phyloP scores from a whole-genome alignment of 1,140 invertebrate species.

The Ostrea denselamellosa region DNA sequence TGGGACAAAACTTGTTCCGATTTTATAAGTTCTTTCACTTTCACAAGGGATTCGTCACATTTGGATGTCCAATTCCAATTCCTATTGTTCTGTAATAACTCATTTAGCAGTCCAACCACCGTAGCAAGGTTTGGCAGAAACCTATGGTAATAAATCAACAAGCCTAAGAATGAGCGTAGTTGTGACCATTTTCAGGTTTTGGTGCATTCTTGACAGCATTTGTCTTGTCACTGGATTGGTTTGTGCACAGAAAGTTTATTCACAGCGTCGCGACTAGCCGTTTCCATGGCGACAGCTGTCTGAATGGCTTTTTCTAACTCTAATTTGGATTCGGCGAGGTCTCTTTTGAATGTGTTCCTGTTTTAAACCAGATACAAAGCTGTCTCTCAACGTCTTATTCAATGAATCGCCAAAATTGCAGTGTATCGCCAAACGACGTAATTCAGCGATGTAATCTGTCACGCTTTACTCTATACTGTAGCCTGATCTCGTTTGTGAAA shows the following conservation, averaged over 20 bases:
- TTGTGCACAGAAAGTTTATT: not conserved
- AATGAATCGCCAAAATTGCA: slow-evolving; percentile 57
- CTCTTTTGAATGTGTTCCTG: slow-evolving; percentile 54
- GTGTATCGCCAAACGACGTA: slow-evolving; percentile 51
- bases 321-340: slow-evolving; percentile 46
- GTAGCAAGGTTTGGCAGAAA: slow-evolving; percentile 53
- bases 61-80: slow-evolving; percentile 49
- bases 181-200: slow-evolving; percentile 54
- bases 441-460: slow-evolving; percentile 34
- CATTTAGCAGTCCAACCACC: slow-evolving; percentile 46
- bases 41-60: slow-evolving; percentile 46
- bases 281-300: slow-evolving; percentile 56
- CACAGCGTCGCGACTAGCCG: slow-evolving; percentile 43
- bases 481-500: slow-evolving; percentile 58
- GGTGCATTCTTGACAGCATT: slow-evolving; percentile 52
- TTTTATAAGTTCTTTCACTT: slow-evolving; percentile 43
- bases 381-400: slow-evolving; percentile 54
- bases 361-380: slow-evolving; percentile 59
- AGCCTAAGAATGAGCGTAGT: slow-evolving; percentile 1
- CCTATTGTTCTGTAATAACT: slow-evolving; percentile 44
- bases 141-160: slow-evolving; percentile 57
- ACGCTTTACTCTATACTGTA: slow-evolving; percentile 40
- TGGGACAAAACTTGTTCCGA: slow-evolving; percentile 46
- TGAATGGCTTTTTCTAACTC: slow-evolving; percentile 51
- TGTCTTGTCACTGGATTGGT: slow-evolving; percentile 44